A percentile compares a stretch with the other conserved stretches of the same genome.
These are phyloP conservation scores for Perizoma flavofasciatum DNA, from an alignment of 2,888 invertebrate genomes.

Conservation along the genomic window DNA sequence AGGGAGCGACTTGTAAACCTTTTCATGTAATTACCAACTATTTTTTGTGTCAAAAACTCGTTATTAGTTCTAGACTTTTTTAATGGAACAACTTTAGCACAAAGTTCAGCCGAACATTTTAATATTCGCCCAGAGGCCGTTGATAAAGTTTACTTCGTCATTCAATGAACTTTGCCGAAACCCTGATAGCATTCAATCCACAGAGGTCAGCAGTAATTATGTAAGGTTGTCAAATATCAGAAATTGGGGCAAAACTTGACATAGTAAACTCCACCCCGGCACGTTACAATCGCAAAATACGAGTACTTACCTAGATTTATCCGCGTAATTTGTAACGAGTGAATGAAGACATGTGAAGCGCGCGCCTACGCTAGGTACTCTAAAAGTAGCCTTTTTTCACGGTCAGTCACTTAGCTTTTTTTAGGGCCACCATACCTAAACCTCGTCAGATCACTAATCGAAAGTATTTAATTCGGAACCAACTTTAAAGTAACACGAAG, in stretches of 20 bases:
- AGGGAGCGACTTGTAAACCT: neutral
- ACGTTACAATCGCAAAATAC: constrained; percentile 21
- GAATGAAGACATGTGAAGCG: no score
- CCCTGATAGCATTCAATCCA: constrained; percentile 33
- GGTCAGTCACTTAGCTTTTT: no score
- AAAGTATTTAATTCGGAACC: no score
- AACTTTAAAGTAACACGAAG: no score
- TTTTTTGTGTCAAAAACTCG: constrained; percentile 11
- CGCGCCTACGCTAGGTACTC: no score
- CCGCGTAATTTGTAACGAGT: no score
- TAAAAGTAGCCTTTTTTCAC: no score
- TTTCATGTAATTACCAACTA: constrained; percentile 7
- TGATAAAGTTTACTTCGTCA: constrained; percentile 35
- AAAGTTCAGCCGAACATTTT: constrained; percentile 35
- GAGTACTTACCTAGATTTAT: constrained; percentile 1
- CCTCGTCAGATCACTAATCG: no score
- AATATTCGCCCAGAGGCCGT: constrained; percentile 33
- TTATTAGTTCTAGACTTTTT: constrained; percentile 18
- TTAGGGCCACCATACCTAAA: no score
- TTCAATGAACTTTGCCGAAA: constrained; percentile 36
- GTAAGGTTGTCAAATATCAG: constrained; percentile 32
- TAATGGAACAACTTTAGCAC: constrained; percentile 33
- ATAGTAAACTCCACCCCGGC: constrained; percentile 29
- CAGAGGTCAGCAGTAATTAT: constrained; percentile 36
- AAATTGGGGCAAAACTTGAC: constrained; percentile 35